Evolutionary conservation across 2,113 vertebrate genomes (phyloP).

Genomic region (Ailuropoda melanoleuca): DNA sequence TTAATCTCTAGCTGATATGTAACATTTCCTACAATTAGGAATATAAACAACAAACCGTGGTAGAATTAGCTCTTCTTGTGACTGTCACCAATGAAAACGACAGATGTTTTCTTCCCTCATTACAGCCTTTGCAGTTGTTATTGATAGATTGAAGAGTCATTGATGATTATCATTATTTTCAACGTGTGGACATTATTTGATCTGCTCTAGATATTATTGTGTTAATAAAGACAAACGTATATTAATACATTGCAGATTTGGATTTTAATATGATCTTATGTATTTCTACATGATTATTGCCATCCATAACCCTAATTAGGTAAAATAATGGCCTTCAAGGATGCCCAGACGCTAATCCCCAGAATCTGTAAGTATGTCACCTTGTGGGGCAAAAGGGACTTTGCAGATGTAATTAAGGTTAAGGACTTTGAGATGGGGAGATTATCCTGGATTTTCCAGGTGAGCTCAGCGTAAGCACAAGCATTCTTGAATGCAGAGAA

Average conservation of each 20-base stretch:
- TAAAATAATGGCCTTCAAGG: background rate
- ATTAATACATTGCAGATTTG: background rate
- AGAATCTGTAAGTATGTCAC: background rate
- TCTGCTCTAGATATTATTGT: background rate
- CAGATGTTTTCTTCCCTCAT: background rate
- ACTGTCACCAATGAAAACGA: background rate
- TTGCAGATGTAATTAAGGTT: background rate
- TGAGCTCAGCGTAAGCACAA: background rate
- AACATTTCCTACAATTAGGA: background rate
- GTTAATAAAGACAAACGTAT: background rate
- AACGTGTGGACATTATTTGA: background rate
- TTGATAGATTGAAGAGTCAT: background rate
- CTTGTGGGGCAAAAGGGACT: background rate
- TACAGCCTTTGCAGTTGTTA: background rate
- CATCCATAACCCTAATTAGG: background rate
- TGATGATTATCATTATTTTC: background rate
- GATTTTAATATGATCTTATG: background rate
- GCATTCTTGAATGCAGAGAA: background rate
- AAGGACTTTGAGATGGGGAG: background rate
- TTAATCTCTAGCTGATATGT: background rate
- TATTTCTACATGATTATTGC: background rate
- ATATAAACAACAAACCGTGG: background rate
- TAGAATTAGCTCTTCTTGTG: background rate
- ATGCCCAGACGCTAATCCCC: background rate
- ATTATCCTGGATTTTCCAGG: background rate